Percentiles rank a stretch among this genome's conserved stretches.
These are phyloP conservation scores for Sapayoa aenigma DNA, from an alignment of 2,113 vertebrate species.

Conservation along the genomic window DNA sequence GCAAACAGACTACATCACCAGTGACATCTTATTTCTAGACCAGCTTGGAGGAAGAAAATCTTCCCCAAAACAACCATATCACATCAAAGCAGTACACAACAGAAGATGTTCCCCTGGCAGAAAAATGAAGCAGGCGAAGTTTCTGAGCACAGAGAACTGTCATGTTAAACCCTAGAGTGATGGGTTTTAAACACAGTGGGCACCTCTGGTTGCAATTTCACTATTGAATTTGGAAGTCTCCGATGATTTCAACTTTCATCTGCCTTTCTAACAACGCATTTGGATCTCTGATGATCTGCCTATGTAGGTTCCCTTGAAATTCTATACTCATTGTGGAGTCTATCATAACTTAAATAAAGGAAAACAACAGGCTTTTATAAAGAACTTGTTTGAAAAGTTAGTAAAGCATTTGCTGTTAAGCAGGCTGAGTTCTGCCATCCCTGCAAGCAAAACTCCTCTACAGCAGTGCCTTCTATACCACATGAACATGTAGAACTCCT, in stretches of 20 bases:
- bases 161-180: not conserved
- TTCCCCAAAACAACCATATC: not conserved
- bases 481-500: not conserved
- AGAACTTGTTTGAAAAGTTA: not conserved
- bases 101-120: not conserved
- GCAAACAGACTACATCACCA: conserved; percentile 28
- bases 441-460: not conserved
- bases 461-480: not conserved
- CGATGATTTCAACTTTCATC: not conserved
- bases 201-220: not conserved
- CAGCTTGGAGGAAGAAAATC: conserved; percentile 26
- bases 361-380: not conserved
- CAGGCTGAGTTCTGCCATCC: not conserved
- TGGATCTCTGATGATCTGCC: not conserved
- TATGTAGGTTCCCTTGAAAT: not conserved
- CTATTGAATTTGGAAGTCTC: not conserved
- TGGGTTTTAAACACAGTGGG: not conserved
- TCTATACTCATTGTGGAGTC: not conserved
- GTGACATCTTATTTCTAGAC: conserved; percentile 30
- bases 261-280: not conserved
- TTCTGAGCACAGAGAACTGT: not conserved
- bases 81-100: not conserved
- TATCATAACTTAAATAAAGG: not conserved
- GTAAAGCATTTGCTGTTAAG: not conserved
- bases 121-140: not conserved